These are phyloP conservation scores for Phrixothrix hirtus DNA, from an alignment of 2,888 invertebrate genomes.

Conservation along the genomic window DNA sequence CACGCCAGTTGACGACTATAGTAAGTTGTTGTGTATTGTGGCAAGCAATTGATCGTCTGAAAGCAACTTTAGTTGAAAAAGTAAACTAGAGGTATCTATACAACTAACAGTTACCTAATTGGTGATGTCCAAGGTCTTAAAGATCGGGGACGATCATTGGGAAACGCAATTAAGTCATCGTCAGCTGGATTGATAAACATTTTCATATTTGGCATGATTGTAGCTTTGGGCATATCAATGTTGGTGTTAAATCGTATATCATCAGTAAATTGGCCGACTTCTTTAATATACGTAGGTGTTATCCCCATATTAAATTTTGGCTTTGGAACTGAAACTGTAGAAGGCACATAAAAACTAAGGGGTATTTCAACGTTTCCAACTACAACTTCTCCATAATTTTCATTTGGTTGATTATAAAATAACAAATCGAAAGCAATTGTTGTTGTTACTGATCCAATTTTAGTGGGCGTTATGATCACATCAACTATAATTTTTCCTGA, in stretches of 20 bases:
- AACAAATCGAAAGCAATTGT: constrained; percentile 42
- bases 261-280: constrained; percentile 49
- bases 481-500: constrained; percentile 47
- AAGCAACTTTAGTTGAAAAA: too few species aligned
- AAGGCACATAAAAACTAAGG: constrained; percentile 23
- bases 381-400: constrained; percentile 16
- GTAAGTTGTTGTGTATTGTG: too few species aligned
- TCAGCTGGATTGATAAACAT: constrained; percentile 33
- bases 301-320: constrained; percentile 48
- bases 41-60: too few species aligned
- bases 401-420: constrained; percentile 30
- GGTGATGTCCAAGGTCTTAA: constrained; percentile 45
- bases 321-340: constrained; percentile 19
- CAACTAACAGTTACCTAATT: constrained; percentile 17
- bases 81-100: too few species aligned
- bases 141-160: constrained; percentile 48
- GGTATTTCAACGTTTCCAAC: constrained; percentile 34
- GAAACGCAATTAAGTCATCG: constrained; percentile 49
- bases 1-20: too few species aligned
- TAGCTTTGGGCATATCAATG: constrained; percentile 39
- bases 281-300: constrained; percentile 46
- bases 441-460: constrained; percentile 35
- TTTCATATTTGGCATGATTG: constrained; percentile 36
- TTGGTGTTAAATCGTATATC: constrained; percentile 43
- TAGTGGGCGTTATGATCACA: constrained; percentile 40